Evolutionary conservation across 1,140 invertebrate genomes (phyloP).

Genomic region (Berghia stephanieae): DNA sequence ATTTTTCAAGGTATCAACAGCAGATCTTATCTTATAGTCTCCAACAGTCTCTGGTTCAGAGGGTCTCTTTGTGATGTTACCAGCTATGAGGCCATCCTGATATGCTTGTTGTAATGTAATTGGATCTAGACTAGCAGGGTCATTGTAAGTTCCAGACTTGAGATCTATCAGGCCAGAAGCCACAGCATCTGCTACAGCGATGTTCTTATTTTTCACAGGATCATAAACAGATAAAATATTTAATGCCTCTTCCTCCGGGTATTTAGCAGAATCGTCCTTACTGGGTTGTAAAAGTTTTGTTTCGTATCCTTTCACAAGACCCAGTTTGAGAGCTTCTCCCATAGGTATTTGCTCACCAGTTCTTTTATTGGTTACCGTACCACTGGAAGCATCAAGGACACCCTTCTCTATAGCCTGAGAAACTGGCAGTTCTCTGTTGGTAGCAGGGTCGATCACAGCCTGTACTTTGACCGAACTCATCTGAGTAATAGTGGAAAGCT

Average conservation of each 20-base stretch:
- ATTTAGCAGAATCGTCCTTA: too few species aligned
- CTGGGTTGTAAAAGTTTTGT: too few species aligned
- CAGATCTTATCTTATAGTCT: slow-evolving; percentile 37
- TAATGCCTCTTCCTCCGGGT: slow-evolving; percentile 79
- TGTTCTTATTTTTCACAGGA: slow-evolving; percentile 78
- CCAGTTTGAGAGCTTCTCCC: slow-evolving; percentile 79
- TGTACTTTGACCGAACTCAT: slow-evolving; percentile 49
- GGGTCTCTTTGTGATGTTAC: neutral
- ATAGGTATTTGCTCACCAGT: slow-evolving; percentile 76
- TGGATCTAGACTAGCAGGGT: slow-evolving; percentile 74
- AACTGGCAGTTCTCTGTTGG: slow-evolving; percentile 78
- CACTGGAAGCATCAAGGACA: slow-evolving; percentile 49
- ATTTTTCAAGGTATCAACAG: slow-evolving; percentile 64
- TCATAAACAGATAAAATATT: slow-evolving; percentile 81
- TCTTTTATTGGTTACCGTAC: slow-evolving; percentile 72
- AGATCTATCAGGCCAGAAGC: slow-evolving; percentile 80
- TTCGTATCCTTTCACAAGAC: slow-evolving; percentile 72
- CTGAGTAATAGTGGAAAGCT: slow-evolving; percentile 46
- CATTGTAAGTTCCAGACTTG: slow-evolving; percentile 84
- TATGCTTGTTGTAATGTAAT: slow-evolving; percentile 80
- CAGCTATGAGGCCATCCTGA: slow-evolving; percentile 75
- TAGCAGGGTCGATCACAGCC: slow-evolving; percentile 55
- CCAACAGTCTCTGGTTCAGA: slow-evolving; percentile 22
- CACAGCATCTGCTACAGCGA: slow-evolving; percentile 80
- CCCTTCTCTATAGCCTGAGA: slow-evolving; percentile 84